Conservation (phyloP, 2,888 invertebrate genomes). For the Erebia aethiops region DNA sequence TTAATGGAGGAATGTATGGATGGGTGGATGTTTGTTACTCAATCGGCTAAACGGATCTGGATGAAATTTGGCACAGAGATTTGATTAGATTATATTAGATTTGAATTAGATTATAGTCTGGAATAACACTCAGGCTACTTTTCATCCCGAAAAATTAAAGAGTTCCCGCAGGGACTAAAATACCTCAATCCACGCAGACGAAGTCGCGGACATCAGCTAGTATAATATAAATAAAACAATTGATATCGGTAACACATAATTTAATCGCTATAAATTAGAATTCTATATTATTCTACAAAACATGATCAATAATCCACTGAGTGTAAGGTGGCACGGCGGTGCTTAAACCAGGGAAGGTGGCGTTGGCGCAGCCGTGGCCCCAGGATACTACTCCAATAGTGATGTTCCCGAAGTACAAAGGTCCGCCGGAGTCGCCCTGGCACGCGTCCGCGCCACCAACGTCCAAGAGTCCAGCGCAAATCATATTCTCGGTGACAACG, state of each 20-base stretch:
- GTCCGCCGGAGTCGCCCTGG: slow-evolving; percentile 79
- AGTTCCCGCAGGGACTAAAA: too few relatives aligned
- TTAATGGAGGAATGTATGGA: too few relatives aligned
- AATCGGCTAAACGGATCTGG: too few relatives aligned
- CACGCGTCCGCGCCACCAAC: slow-evolving; percentile 59
- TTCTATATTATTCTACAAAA: slow-evolving; percentile 22
- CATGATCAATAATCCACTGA: slow-evolving; percentile 53
- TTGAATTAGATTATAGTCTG: too few relatives aligned
- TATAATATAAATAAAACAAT: neutral
- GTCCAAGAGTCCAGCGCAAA: slow-evolving; percentile 60
- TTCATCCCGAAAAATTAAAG: too few relatives aligned
- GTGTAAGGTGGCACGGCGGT: slow-evolving; percentile 61
- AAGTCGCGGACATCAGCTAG: too few relatives aligned
- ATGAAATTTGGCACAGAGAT: too few relatives aligned
- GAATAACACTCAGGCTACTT: too few relatives aligned
- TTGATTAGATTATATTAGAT: too few relatives aligned
- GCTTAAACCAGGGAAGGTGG: slow-evolving; percentile 73
- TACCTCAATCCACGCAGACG: too few relatives aligned
- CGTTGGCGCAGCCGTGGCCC: slow-evolving; percentile 73
- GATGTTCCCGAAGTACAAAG: slow-evolving; percentile 61
- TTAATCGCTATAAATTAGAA: neutral
- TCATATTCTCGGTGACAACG: slow-evolving; percentile 60
- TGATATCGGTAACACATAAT: neutral
- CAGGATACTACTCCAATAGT: slow-evolving; percentile 76
- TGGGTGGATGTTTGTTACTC: too few relatives aligned